Evolutionary conservation across 2,113 vertebrate genomes (phyloP).

Genomic region (Datnioides undecimradiatus): DNA sequence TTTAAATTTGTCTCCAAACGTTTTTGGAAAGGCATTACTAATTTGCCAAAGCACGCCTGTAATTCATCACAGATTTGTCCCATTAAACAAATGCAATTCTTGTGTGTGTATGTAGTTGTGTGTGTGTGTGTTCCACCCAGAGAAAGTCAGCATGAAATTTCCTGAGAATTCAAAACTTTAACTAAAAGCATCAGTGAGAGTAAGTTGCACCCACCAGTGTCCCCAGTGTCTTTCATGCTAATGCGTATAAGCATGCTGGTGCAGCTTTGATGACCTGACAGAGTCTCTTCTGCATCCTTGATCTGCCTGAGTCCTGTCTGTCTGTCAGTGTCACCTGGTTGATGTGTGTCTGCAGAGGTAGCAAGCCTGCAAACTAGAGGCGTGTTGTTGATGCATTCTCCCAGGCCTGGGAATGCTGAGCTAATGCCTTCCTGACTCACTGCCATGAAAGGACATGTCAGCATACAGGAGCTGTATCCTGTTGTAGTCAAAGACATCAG

Average conservation of each 20-base stretch:
- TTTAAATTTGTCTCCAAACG: neutral
- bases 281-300: constrained; percentile 64
- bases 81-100: no score
- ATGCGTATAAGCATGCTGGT: constrained; percentile 3
- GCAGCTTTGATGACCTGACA: constrained; percentile 21
- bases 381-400: constrained; percentile 55
- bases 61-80: neutral
- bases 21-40: neutral
- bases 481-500: neutral
- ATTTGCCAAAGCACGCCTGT: neutral
- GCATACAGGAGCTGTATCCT: constrained; percentile 29
- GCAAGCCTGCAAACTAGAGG: constrained; percentile 43
- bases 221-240: no score
- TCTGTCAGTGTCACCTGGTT: constrained; percentile 63
- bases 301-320: constrained; percentile 60
- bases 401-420: constrained; percentile 54
- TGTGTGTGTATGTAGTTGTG: no score
- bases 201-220: neutral
- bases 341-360: constrained; percentile 55
- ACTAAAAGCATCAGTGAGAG: neutral
- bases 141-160: neutral
- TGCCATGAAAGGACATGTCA: constrained; percentile 66
- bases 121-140: neutral
- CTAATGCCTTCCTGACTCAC: constrained; percentile 42
- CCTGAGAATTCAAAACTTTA: neutral